Evolutionary conservation across 2,113 vertebrate genomes (phyloP).

Genomic region (Edolisoma coerulescens): DNA sequence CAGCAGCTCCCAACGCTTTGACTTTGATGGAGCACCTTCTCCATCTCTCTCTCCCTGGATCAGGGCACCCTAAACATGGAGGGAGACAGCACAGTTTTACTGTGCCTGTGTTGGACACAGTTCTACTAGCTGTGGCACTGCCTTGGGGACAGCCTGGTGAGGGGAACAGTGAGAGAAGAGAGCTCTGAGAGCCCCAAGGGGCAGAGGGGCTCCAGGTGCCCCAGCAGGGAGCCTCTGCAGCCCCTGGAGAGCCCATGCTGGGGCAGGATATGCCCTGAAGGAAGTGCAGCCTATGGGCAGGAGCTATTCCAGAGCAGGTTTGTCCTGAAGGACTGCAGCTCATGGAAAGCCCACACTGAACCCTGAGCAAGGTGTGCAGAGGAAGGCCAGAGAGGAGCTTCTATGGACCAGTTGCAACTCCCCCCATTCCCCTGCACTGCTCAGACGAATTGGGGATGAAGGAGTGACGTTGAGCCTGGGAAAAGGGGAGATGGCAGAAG

Average conservation of each 20-base stretch:
- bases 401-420: too few species aligned
- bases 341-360: neutral
- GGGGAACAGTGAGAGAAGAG: neutral
- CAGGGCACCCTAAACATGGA: neutral
- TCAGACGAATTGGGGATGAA: neutral
- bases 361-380: neutral
- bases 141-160: neutral
- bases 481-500: neutral
- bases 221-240: neutral
- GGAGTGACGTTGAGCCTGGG: neutral
- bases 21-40: neutral
- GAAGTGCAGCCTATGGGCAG: neutral
- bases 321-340: neutral
- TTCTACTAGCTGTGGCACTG: neutral
- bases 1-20: neutral
- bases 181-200: fast-evolving
- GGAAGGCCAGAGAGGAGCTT: neutral
- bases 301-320: neutral
- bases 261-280: neutral
- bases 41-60: too few species aligned
- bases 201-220: neutral
- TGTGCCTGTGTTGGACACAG: neutral
- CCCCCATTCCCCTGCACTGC: neutral
- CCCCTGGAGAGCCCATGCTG: neutral
- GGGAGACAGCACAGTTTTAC: neutral